Conservation (phyloP, 2,888 invertebrate species). For the Abrostola tripartita region DNA sequence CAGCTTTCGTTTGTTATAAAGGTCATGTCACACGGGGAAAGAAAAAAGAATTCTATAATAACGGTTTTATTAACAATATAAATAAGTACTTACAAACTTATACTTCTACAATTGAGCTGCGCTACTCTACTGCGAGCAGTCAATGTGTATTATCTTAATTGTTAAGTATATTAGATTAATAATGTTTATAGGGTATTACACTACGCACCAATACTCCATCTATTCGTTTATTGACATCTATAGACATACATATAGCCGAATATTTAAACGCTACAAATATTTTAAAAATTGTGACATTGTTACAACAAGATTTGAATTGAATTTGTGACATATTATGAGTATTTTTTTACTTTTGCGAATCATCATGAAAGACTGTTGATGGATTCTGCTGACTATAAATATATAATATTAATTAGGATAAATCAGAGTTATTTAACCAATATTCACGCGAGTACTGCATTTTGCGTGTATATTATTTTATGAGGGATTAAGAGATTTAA, state of each 20-base stretch:
- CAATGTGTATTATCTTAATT: slow-evolving; percentile 78
- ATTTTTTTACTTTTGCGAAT: no score
- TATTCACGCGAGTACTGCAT: no score
- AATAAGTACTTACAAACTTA: slow-evolving; percentile 88
- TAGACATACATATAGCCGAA: slow-evolving; percentile 49
- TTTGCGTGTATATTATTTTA: no score
- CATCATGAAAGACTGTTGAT: no score
- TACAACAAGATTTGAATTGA: background rate
- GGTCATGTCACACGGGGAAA: slow-evolving; percentile 29
- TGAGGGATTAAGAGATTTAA: no score
- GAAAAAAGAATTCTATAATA: slow-evolving; percentile 77
- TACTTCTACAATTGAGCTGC: slow-evolving; percentile 86
- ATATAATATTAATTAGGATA: no score
- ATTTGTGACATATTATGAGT: no score
- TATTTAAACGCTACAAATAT: slow-evolving; percentile 37
- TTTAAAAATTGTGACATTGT: background rate
- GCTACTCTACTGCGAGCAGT: slow-evolving; percentile 88
- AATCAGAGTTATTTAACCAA: no score
- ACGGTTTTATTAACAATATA: slow-evolving; percentile 89
- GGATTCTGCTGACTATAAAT: no score
- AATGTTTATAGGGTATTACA: slow-evolving; percentile 65
- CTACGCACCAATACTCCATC: slow-evolving; percentile 76
- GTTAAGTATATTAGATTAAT: slow-evolving; percentile 55
- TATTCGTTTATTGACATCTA: slow-evolving; percentile 50
- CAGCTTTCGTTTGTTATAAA: background rate